Evolutionary conservation across 1,140 invertebrate species (phyloP), one percentile per base, ranked within the genome.

Genomic region (Samia ricini): DNA sequence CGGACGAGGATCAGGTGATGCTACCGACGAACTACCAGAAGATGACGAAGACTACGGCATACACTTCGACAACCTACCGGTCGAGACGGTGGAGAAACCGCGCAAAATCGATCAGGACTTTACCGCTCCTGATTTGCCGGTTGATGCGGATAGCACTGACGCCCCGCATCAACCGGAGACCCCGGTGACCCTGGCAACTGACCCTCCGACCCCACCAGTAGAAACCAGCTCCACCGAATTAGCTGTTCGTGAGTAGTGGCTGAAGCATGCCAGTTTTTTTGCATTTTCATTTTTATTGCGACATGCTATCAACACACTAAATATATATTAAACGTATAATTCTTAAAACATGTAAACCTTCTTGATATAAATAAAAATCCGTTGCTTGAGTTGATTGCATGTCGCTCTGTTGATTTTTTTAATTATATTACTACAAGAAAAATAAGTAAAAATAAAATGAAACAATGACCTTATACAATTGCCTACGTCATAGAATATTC

Each of bases 201-300:
- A 78, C 56, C 60, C 52, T 60, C 71, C 73, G 60, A 66, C 69
- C 72, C 69, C 60, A 72, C 66, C 66, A 64, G 63, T 76, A 74
- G 69, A 52, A 52, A 83, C 71, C 72, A 73, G 67, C 69, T 69
- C 62, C 69, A 72, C 80, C 76, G 76, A 83, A 79, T 74, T 82
- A 77, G 71, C 79, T 68, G 76, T 78, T 90, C 82, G 89, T 91
- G 88, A 91, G 90, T 91, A 91, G 88, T 76, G 79, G 84, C 85
- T 83, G 79, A 68, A 76, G 86, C 88, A 91, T 91, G 90, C 84
- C 80, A 75, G 75, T 85, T 86, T 84, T 42, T 42, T 42, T 52
- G 33, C 77, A 69, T 76, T 90, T 89, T 82, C 83, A 59, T 57
- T 71, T 73, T 77, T 77, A 77, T 76, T 74, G 52, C 26, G 24